Percentiles rank a stretch among this genome's conserved stretches.
phyloP scores from a whole-genome alignment of 2,888 invertebrate species.

The Caenorhabditis doughertyi region DNA sequence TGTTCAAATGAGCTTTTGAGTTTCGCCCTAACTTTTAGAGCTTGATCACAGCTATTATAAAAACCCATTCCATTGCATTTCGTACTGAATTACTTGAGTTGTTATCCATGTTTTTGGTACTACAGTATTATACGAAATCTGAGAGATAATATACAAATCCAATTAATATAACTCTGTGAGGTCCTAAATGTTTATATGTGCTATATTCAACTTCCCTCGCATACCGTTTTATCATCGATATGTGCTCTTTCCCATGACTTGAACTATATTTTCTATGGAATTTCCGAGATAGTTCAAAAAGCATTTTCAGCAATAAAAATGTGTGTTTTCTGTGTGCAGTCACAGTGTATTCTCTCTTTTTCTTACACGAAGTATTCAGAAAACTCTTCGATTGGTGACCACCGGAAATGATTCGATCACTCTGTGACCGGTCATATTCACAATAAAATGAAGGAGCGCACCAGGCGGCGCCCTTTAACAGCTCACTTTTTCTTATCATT shows the following conservation, averaged over 20 bases:
- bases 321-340: constrained; percentile 4
- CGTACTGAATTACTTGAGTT: too few relatives aligned
- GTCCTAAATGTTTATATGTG: too few relatives aligned
- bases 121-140: too few relatives aligned
- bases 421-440: constrained; percentile 52
- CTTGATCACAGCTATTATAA: too few relatives aligned
- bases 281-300: background rate
- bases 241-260: background rate
- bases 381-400: constrained; percentile 18
- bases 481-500: constrained; percentile 28
- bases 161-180: too few relatives aligned
- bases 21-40: too few relatives aligned
- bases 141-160: too few relatives aligned
- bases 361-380: constrained; percentile 15
- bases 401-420: constrained; percentile 46
- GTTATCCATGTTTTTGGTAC: too few relatives aligned
- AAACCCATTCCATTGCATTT: too few relatives aligned
- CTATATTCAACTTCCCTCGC: too few relatives aligned
- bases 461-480: constrained; percentile 26
- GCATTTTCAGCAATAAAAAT: constrained; percentile 1
- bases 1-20: too few relatives aligned
- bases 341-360: background rate
- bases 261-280: background rate
- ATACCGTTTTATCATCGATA: too few relatives aligned
- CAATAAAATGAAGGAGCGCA: background rate